Conservation (phyloP, 1,140 invertebrate species). For the Conus ventricosus region DNA sequence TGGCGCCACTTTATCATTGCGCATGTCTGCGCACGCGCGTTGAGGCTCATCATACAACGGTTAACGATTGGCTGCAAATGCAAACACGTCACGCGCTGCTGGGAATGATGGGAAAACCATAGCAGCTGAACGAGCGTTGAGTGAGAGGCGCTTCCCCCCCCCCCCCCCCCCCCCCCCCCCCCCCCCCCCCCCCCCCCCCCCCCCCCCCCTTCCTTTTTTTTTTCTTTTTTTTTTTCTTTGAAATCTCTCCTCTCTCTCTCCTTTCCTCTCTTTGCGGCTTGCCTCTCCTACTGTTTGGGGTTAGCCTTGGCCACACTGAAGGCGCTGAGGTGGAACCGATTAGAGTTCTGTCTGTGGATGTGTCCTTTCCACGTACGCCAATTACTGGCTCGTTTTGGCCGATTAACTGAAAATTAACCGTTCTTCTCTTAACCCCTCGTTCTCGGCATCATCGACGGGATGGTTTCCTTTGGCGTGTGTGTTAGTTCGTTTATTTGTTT, state of each 20-base stretch:
- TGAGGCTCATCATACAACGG: background rate
- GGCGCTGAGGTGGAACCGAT: background rate
- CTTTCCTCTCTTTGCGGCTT: background rate
- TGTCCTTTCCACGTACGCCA: background rate
- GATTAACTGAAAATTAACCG: no score
- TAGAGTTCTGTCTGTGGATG: slow-evolving; percentile 6
- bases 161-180: no score
- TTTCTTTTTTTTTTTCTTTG: background rate
- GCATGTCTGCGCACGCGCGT: slow-evolving; percentile 19
- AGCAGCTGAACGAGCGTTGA: background rate
- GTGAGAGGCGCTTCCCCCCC: background rate
- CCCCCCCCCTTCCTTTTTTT: background rate
- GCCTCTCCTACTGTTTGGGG: background rate
- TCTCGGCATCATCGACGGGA: no score
- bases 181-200: background rate
- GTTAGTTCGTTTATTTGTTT: background rate
- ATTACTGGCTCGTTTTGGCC: no score
- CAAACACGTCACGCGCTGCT: slow-evolving; percentile 15
- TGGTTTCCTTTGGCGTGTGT: no score
- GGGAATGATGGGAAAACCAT: slow-evolving; percentile 1
- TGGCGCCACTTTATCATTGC: slow-evolving; percentile 18
- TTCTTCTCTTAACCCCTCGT: no score
- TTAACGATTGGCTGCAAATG: slow-evolving; percentile 16
- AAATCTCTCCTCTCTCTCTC: background rate
- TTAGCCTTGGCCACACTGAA: background rate